These are phyloP conservation scores for Osmerus eperlanus DNA, from an alignment of 2,113 vertebrate genomes.

Conservation along the genomic window DNA sequence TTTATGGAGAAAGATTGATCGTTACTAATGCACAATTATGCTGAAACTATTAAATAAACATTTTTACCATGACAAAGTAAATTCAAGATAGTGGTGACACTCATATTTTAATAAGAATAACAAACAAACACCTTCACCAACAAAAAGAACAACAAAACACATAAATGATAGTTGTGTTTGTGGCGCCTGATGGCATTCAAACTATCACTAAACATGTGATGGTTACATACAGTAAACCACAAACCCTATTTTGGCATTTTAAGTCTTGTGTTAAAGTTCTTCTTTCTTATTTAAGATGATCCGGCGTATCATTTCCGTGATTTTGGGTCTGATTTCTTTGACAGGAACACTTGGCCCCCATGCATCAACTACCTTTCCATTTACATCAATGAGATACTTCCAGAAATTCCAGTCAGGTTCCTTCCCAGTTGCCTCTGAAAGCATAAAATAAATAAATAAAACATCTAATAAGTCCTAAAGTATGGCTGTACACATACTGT, in stretches of 20 bases:
- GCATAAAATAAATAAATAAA: slow-evolving; percentile 6
- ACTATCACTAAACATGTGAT: no score
- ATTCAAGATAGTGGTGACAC: no score
- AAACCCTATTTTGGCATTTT: background rate
- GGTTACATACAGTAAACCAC: background rate
- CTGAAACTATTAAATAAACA: no score
- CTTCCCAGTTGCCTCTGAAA: slow-evolving; percentile 81
- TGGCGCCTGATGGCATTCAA: no score
- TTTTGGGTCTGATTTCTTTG: slow-evolving; percentile 82
- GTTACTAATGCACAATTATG: no score
- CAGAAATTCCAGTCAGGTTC: slow-evolving; percentile 99
- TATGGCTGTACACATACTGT: background rate
- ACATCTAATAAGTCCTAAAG: background rate
- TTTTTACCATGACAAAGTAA: no score
- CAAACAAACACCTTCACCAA: no score
- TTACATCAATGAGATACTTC: slow-evolving; percentile 89
- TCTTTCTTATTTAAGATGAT: slow-evolving; percentile 90
- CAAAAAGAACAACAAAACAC: no score
- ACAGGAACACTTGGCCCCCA: slow-evolving; percentile 88
- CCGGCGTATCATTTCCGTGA: slow-evolving; percentile 85
- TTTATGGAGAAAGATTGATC: no score
- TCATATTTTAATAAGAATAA: no score
- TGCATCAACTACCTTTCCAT: slow-evolving; percentile 82
- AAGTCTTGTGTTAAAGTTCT: slow-evolving; percentile 74
- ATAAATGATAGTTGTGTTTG: no score